These are phyloP conservation scores for Acrobasis repandana DNA, from an alignment of 2,888 invertebrate species.

Conservation along the genomic window DNA sequence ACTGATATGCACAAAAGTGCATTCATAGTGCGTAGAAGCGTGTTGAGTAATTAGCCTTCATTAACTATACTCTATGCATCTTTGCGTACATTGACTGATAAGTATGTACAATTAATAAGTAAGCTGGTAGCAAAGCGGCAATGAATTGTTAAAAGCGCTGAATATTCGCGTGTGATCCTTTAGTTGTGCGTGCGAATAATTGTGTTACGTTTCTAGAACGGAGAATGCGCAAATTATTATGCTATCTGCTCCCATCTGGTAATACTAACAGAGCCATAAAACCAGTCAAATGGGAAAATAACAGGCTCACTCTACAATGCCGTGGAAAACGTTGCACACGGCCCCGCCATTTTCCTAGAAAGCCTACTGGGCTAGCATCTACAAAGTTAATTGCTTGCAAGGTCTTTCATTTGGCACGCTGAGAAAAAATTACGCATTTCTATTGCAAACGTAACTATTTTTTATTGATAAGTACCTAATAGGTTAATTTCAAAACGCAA, in stretches of 20 bases:
- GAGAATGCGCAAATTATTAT: conserved; percentile 62
- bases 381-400: conserved; percentile 14
- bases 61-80: not conserved
- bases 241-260: conserved; percentile 71
- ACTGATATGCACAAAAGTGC: conserved; percentile 25
- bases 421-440: not conserved
- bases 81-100: conserved; percentile 26
- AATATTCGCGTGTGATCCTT: conserved; percentile 39
- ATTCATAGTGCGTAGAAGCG: conserved; percentile 25
- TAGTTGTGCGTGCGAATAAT: conserved; percentile 76
- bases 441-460: not conserved
- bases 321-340: conserved; percentile 67
- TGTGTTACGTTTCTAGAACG: conserved; percentile 76
- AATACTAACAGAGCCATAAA: conserved; percentile 69
- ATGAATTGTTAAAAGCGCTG: conserved; percentile 23
- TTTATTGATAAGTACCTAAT: no score
- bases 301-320: conserved; percentile 76
- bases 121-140: conserved; percentile 24
- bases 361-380: conserved; percentile 49
- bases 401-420: conserved; percentile 2
- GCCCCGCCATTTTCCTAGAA: conserved; percentile 69
- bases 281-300: conserved; percentile 81
- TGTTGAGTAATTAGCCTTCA: conserved; percentile 28
- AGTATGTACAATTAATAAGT: not conserved
- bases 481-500: no score